These are phyloP conservation scores for Callimorpha dominula DNA, from an alignment of 2,888 invertebrate species.

Conservation along the genomic window DNA sequence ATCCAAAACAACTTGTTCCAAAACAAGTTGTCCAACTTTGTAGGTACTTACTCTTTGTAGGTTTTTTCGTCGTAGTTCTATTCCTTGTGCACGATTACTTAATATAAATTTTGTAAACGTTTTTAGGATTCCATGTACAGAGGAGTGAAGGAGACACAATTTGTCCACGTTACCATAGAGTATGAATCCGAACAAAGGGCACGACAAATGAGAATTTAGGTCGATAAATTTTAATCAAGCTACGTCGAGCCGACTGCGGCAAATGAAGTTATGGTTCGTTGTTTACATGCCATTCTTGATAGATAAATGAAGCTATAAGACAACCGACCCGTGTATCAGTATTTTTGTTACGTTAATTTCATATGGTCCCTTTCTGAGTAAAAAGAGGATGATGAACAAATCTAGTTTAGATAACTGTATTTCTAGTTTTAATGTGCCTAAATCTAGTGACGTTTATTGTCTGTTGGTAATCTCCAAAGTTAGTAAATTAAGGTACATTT, in stretches of 20 bases:
- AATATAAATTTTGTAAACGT: neutral
- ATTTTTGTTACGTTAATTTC: neutral
- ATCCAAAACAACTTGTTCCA: too few relatives aligned
- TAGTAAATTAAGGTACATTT: too few relatives aligned
- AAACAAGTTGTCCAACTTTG: too few relatives aligned
- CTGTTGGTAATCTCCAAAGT: too few relatives aligned
- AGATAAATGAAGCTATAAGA: slow-evolving; percentile 38
- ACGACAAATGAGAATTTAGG: slow-evolving; percentile 64
- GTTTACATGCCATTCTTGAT: slow-evolving; percentile 58
- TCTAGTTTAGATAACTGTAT: neutral
- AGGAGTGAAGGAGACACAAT: slow-evolving; percentile 29
- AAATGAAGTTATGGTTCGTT: slow-evolving; percentile 64
- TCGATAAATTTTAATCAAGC: slow-evolving; percentile 73
- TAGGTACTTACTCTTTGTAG: too few relatives aligned
- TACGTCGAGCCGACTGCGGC: slow-evolving; percentile 54
- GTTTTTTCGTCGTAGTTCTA: too few relatives aligned
- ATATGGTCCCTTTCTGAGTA: neutral
- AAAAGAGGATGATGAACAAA: neutral
- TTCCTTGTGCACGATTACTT: too few relatives aligned
- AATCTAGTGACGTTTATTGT: too few relatives aligned
- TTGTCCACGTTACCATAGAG: slow-evolving; percentile 47
- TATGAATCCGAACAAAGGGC: slow-evolving; percentile 44
- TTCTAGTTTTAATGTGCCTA: too few relatives aligned
- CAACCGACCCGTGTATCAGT: neutral
- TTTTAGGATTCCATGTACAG: neutral